These are phyloP conservation scores for Synanthedon tipuliformis DNA, from an alignment of 2,888 invertebrate genomes.

Conservation along the genomic window DNA sequence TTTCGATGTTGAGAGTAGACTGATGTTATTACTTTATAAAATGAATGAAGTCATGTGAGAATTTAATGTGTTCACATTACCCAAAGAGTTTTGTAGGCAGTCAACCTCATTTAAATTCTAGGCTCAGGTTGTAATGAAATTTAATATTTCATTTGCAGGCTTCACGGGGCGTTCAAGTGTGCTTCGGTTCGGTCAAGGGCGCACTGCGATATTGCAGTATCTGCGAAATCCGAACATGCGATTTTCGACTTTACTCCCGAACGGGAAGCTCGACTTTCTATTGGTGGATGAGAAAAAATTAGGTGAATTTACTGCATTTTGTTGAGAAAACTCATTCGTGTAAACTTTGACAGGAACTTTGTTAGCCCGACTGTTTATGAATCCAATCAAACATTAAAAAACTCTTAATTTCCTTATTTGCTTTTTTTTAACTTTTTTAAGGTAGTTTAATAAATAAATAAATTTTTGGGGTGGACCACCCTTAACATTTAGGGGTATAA, in stretches of 20 bases:
- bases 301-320: background rate
- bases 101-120: constrained; percentile 1
- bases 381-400: too few species aligned
- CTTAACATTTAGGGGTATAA: too few species aligned
- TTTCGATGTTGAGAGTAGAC: too few species aligned
- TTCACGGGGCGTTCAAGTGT: constrained; percentile 15
- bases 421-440: too few species aligned
- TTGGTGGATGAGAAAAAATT: background rate
- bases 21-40: background rate
- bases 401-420: too few species aligned
- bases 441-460: too few species aligned
- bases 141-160: constrained; percentile 31
- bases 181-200: constrained; percentile 30
- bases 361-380: background rate
- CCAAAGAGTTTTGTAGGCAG: background rate
- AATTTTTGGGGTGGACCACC: too few species aligned
- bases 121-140: constrained; percentile 14
- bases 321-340: background rate
- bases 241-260: constrained; percentile 13
- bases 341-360: background rate
- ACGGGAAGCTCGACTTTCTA: background rate
- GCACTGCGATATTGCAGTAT: constrained; percentile 22
- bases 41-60: background rate
- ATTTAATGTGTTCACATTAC: too few species aligned
- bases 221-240: constrained; percentile 2